Conservation (phyloP, 64 coral and sea anemone genomes). For the Montipora sp. region DNA sequence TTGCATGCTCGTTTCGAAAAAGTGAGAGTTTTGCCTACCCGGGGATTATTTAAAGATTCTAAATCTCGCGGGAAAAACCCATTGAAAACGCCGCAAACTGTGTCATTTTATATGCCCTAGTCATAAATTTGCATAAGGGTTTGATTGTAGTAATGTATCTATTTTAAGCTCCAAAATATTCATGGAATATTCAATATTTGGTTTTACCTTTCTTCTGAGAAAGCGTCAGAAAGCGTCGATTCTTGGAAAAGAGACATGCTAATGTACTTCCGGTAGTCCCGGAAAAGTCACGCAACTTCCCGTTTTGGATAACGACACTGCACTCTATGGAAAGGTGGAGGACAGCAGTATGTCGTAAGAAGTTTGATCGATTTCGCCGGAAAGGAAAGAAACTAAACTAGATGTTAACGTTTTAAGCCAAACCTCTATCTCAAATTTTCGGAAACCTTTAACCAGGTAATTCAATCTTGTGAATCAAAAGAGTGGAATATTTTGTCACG, state of each 20-base stretch:
- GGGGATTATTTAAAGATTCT: conserved; percentile 28
- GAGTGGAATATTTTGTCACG: too few species aligned
- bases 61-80: background rate
- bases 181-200: conserved; percentile 11
- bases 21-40: background rate
- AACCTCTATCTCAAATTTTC: too few species aligned
- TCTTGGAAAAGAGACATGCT: conserved; percentile 32
- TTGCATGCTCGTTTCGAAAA: background rate
- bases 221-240: background rate
- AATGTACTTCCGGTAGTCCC: conserved; percentile 28
- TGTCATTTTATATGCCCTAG: background rate
- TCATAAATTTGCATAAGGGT: background rate
- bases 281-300: conserved; percentile 30
- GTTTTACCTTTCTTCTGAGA: conserved; percentile 18
- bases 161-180: conserved; percentile 13
- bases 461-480: too few species aligned
- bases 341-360: too few species aligned
- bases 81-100: background rate
- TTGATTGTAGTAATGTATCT: background rate
- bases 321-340: background rate
- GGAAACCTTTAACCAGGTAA: too few species aligned
- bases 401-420: too few species aligned
- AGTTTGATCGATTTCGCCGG: too few species aligned
- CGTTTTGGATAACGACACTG: background rate
- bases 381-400: too few species aligned